A percentile compares a stretch with the other conserved stretches of the same genome.
phyloP scores from a whole-genome alignment of 2,797 vertebrate genomes.

The Limosa lapponica region DNA sequence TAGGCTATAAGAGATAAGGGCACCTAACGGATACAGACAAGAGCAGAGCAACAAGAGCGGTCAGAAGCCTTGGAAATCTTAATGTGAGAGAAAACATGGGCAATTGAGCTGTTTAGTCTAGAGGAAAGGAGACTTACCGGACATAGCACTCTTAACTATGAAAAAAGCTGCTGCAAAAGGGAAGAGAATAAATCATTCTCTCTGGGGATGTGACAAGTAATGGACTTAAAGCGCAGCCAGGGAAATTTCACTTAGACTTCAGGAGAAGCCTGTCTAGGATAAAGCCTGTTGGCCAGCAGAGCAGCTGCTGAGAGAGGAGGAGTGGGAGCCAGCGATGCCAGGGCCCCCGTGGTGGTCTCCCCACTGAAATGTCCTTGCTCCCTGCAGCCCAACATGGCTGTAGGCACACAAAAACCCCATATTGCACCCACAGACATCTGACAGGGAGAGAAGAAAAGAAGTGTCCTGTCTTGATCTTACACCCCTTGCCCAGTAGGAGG shows the following conservation, averaged over 20 bases:
- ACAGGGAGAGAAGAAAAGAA: not conserved
- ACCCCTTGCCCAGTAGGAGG: rapidly evolving
- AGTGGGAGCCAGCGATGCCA: rapidly evolving
- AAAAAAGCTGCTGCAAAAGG: not conserved
- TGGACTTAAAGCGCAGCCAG: not conserved
- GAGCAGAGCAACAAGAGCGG: not conserved
- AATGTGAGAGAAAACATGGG: not conserved
- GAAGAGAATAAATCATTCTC: constrained; percentile 27
- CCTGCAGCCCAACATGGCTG: not conserved
- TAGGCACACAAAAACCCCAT: not conserved
- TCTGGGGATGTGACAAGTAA: constrained; percentile 4
- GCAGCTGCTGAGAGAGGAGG: not conserved
- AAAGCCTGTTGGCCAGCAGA: not conserved
- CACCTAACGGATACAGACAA: not conserved
- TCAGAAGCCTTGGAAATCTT: not conserved
- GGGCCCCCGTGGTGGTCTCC: not conserved
- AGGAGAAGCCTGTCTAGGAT: not conserved
- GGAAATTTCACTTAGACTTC: not conserved
- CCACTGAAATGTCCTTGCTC: not conserved
- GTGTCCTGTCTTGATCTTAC: rapidly evolving
- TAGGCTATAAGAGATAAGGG: not conserved
- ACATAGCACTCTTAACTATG: not conserved
- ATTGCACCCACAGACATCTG: not conserved
- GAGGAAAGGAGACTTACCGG: not conserved
- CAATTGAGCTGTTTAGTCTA: not conserved